Conservation (phyloP, 2,113 vertebrate species). For the Xiphias gladius region DNA sequence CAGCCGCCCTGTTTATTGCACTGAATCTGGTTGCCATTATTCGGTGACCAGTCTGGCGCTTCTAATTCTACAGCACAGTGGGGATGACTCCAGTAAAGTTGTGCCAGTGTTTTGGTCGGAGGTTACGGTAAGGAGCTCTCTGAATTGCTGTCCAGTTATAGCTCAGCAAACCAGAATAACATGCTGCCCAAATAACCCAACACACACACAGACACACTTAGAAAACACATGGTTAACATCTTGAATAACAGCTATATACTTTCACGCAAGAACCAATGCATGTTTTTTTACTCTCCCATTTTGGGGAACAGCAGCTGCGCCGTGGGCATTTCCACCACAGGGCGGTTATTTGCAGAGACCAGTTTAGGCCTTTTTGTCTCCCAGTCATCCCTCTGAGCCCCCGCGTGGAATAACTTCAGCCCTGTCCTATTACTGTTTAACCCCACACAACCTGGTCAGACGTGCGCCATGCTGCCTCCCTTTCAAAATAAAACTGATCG, state of each 20-base stretch:
- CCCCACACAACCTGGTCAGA: slow-evolving; percentile 15
- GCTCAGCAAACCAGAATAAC: slow-evolving; percentile 74
- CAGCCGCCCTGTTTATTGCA: background rate
- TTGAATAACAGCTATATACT: slow-evolving; percentile 68
- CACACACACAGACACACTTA: slow-evolving; percentile 44
- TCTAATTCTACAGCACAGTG: slow-evolving; percentile 28
- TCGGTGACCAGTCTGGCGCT: slow-evolving; percentile 6
- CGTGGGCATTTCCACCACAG: slow-evolving; percentile 69
- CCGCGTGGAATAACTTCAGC: slow-evolving; percentile 34
- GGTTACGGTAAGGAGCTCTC: slow-evolving; percentile 69
- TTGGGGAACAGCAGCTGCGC: slow-evolving; percentile 64
- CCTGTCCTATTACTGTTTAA: slow-evolving; percentile 30
- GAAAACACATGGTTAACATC: slow-evolving; percentile 65
- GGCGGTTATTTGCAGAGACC: slow-evolving; percentile 72
- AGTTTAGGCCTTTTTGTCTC: slow-evolving; percentile 72
- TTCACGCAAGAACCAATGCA: slow-evolving; percentile 57
- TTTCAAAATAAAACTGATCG: slow-evolving; percentile 34
- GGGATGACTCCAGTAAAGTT: slow-evolving; percentile 53
- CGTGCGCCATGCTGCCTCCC: background rate
- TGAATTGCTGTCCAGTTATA: slow-evolving; percentile 63
- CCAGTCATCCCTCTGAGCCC: slow-evolving; percentile 37
- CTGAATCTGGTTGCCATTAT: background rate
- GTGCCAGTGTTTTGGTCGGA: slow-evolving; percentile 61
- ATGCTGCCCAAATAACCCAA: slow-evolving; percentile 62
- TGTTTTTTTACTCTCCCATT: slow-evolving; percentile 52